A percentile compares a stretch with the other conserved stretches of the same genome.
Evolutionary conservation across 1,140 invertebrate genomes (phyloP).

Genomic region (Lanistes nyassanus): DNA sequence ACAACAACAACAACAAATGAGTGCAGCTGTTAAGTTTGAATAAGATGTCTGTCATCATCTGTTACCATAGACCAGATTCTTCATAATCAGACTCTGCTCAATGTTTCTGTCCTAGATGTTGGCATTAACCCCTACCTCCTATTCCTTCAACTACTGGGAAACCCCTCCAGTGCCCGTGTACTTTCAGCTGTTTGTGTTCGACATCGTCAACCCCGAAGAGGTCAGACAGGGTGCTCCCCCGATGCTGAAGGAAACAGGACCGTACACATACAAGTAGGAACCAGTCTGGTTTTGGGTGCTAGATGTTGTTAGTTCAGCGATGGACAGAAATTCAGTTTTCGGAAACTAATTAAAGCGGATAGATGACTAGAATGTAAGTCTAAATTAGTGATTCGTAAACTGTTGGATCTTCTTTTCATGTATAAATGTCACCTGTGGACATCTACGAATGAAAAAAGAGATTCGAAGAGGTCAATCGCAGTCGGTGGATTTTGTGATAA

Average conservation of each 20-base stretch:
- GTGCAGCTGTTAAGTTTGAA: not conserved
- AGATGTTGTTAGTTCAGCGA: not conserved
- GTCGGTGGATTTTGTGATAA: not conserved
- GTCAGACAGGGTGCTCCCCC: conserved; percentile 84
- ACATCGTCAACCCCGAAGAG: conserved; percentile 90
- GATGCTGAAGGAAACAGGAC: conserved; percentile 82
- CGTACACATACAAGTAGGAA: conserved; percentile 72
- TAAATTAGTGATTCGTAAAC: no score
- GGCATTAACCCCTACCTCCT: conserved; percentile 51
- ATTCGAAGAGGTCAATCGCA: not conserved
- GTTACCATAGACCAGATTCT: not conserved
- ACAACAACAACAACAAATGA: not conserved
- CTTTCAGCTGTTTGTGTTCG: conserved; percentile 77
- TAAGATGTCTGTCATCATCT: not conserved
- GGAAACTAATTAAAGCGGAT: not conserved
- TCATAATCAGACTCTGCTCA: not conserved
- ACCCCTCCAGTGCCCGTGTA: conserved; percentile 67
- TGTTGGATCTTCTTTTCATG: not conserved
- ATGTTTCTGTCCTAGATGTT: conserved; percentile 39
- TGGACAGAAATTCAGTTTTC: not conserved
- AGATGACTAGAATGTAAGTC: not conserved
- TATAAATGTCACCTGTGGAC: not conserved
- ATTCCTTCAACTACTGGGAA: conserved; percentile 63
- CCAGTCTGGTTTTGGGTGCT: no score
- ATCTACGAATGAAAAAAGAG: no score